Base-by-base conservation (phyloP, 2,888 invertebrate species). In the Colletes collaris region DNA sequence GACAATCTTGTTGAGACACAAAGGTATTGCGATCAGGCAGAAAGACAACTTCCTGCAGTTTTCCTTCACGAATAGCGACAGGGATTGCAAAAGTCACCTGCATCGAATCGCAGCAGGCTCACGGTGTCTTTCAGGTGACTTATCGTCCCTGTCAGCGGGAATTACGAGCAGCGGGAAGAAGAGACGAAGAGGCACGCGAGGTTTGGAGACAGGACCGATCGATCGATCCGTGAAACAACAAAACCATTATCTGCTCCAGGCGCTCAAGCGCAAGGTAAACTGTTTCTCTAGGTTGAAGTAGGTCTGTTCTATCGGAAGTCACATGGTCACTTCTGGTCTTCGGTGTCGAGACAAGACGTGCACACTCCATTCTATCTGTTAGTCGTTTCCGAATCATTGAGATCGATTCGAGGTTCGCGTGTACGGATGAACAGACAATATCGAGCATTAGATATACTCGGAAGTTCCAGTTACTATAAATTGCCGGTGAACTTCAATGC, bases 201-300 rank as follows among this genome's bases (percentile, higher is more conserved):
- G 68, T 60, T 74, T 65, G 71, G 77, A 84, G 79, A 80, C 76
- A 67, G 76, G 62, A 73, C 77, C 83, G 83, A 83, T 84, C 83
- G 84, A 87, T 88, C 83, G 84, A 85, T 84, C 66, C 73, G 73
- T 76, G 71, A 81, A 82, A 86, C 89, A 90, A 88, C 89, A 84
- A 84, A 89, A 83, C 89, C 89, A 89, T 90, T 90, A 90, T 88
- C 88, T 87, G 88, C 80, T 87, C 84, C 86, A 82, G 77, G 85
- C 86, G 86, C 75, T 86, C 83, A 77, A 85, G 81, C 84, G 78
- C 81, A 75, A 79, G 85, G 86, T 83, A 85, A 87, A 87, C 85
- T 83, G 85, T 83, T 77, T 82, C 82, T 79, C 85, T 77, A 75
- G 40, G 71, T 64, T 77, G 69, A 53, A 82, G 80, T 77, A 79